Conservation (phyloP, 2,888 invertebrate species). For the Microchrysa polita region DNA sequence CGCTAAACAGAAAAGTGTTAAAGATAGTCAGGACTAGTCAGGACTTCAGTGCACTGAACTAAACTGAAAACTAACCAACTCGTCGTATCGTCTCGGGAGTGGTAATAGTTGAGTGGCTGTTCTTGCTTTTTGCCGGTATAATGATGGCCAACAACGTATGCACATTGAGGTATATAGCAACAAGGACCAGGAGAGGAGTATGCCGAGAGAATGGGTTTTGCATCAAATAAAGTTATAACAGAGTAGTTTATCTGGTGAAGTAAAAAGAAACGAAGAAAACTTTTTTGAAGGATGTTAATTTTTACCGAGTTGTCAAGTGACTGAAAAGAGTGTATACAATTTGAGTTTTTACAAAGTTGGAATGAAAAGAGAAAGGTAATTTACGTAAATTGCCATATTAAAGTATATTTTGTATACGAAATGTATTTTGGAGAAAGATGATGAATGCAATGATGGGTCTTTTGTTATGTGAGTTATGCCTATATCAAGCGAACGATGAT, state of each 20-base stretch:
- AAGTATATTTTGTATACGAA: neutral
- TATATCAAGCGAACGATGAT: no score
- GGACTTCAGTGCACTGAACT: no score
- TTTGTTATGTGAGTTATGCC: no score
- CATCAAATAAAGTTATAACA: no score
- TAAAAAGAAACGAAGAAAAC: no score
- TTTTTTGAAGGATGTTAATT: slow-evolving; percentile 25
- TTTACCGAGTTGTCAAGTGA: slow-evolving; percentile 29
- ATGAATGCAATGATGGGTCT: neutral
- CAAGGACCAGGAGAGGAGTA: neutral
- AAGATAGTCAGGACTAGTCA: no score
- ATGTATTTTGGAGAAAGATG: neutral
- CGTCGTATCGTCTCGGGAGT: no score
- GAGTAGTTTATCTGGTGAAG: slow-evolving; percentile 21
- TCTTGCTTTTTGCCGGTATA: neutral
- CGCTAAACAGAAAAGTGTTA: no score
- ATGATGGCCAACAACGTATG: neutral
- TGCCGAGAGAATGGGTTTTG: no score
- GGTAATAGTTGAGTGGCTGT: no score
- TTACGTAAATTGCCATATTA: slow-evolving; percentile 23
- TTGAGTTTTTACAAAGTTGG: slow-evolving; percentile 23
- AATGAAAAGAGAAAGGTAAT: slow-evolving; percentile 24
- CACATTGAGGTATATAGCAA: neutral
- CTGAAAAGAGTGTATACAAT: slow-evolving; percentile 26
- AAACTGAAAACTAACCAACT: no score